These are phyloP conservation scores for Drosophila putrida DNA, from an alignment of 2,888 invertebrate species.

Conservation along the genomic window DNA sequence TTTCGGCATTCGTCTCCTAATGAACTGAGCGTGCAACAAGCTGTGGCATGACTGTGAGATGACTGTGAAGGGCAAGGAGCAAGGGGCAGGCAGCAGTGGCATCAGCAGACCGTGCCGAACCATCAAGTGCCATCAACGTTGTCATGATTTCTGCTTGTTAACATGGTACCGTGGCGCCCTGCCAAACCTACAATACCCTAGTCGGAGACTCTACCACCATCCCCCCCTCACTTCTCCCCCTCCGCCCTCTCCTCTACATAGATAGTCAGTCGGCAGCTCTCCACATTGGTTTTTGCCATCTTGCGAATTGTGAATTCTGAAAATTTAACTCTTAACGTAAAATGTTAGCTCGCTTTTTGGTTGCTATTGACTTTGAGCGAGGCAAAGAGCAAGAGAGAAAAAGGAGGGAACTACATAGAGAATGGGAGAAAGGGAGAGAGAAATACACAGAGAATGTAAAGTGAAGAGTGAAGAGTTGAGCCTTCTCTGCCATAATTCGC, in stretches of 20 bases:
- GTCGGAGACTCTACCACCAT: neutral
- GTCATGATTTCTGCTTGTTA: conserved; percentile 82
- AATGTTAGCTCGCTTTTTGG: conserved; percentile 61
- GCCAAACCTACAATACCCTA: conserved; percentile 12
- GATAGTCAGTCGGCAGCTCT: conserved; percentile 18
- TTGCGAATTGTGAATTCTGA: conserved; percentile 77
- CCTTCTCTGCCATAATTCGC: conserved; percentile 72
- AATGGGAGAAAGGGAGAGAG: neutral
- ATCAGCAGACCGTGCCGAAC: conserved; percentile 33
- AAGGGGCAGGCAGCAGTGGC: neutral
- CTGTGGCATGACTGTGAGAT: neutral
- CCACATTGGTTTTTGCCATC: conserved; percentile 60
- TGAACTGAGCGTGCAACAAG: conserved; percentile 66
- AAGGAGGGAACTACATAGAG: neutral
- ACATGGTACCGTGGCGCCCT: conserved; percentile 66
- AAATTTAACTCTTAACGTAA: conserved; percentile 78
- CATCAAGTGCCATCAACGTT: conserved; percentile 78
- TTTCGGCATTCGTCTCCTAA: conserved; percentile 71
- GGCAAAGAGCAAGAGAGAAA: neutral
- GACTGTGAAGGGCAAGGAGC: neutral
- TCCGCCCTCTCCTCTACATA: neutral
- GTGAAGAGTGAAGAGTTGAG: neutral
- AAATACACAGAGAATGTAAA: neutral
- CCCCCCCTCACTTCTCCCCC: neutral
- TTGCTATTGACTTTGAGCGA: conserved; percentile 57